phyloP scores from a whole-genome alignment of 2,113 vertebrate genomes.

The Nothoprocta pentlandii region DNA sequence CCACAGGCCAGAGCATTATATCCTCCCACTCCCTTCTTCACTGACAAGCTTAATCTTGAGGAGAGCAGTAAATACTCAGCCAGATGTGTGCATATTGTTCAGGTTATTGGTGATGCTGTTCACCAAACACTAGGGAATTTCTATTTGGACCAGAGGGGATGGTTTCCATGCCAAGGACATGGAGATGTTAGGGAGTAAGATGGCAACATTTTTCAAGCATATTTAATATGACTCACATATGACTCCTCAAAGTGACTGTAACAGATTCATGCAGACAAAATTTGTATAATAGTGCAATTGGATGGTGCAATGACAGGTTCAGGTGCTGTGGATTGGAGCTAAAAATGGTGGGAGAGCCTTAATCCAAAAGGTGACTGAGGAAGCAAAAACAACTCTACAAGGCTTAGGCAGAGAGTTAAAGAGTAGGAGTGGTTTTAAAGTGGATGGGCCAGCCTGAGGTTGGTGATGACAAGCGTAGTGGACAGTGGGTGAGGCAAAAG shows the following conservation, averaged over 20 bases:
- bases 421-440: not conserved
- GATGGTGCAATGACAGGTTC: not conserved
- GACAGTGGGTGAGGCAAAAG: not conserved
- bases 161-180: not conserved
- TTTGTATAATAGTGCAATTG: not conserved
- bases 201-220: not conserved
- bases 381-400: not conserved
- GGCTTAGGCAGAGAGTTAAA: not conserved
- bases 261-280: not conserved
- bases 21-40: not conserved
- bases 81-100: not conserved
- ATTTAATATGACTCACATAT: not conserved
- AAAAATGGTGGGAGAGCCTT: not conserved
- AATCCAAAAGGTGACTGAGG: not conserved
- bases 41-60: not conserved
- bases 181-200: not conserved
- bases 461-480: not conserved
- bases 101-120: not conserved
- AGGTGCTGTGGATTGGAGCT: not conserved
- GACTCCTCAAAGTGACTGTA: not conserved
- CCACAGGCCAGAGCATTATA: not conserved
- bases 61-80: not conserved
- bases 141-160: not conserved
- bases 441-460: not conserved
- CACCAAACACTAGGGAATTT: not conserved